Conservation (phyloP, 2,797 vertebrate species). For the Poeciliopsis paucimaculata region DNA sequence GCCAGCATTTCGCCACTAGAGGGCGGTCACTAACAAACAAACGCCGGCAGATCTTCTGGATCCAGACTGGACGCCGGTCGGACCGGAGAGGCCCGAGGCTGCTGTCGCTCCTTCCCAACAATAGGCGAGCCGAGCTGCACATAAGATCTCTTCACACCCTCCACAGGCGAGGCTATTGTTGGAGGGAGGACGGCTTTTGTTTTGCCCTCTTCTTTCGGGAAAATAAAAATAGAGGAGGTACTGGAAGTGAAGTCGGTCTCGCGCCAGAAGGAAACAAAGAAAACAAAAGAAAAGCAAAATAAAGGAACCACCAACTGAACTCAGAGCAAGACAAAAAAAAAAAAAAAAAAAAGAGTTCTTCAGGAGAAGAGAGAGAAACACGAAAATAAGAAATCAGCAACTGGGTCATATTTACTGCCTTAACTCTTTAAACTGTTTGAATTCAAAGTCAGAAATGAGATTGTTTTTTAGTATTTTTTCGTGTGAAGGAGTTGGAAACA, state of each 20-base stretch:
- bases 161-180: constrained; percentile 45
- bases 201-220: constrained; percentile 36
- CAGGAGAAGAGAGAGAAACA: not conserved
- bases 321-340: not conserved
- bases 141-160: constrained; percentile 21
- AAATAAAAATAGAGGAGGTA: constrained; percentile 1
- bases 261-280: not conserved
- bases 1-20: constrained; percentile 44
- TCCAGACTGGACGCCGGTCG: not conserved
- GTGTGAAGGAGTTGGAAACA: not conserved
- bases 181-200: constrained; percentile 6
- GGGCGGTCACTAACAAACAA: constrained; percentile 30
- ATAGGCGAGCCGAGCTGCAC: constrained; percentile 22
- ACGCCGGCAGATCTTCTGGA: not conserved
- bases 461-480: not conserved
- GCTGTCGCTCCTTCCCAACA: constrained; percentile 48
- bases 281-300: not conserved
- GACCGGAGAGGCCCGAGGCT: constrained; percentile 38
- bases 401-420: not conserved
- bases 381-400: not conserved
- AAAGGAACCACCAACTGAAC: not conserved
- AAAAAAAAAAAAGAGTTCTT: not conserved
- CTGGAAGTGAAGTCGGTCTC: constrained; percentile 22
- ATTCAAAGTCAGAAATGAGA: not conserved
- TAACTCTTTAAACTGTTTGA: not conserved